Evolutionary conservation across 2,113 vertebrate species (phyloP), one percentile per base, ranked within the genome.

Genomic region (Heterochromis multidens): DNA sequence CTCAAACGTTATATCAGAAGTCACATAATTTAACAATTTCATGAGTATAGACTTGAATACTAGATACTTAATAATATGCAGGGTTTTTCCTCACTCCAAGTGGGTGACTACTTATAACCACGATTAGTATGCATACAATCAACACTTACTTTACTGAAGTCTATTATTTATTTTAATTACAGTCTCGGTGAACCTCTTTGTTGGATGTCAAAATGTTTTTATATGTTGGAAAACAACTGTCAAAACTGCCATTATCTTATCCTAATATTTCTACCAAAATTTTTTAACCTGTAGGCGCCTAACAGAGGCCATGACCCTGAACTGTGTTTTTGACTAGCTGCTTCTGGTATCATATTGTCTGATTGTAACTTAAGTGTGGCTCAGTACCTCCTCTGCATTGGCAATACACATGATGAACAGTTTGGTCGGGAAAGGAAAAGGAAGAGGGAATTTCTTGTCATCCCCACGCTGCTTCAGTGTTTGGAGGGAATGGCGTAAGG

Each of bases 381-480:
- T 31, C 6, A 5, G 27, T 96, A 99, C 99, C 99, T 99, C 99
- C 31, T 99, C 99, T 46, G 98, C 95, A 87, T 97, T 99, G 31
- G 98, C 98, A 92, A 99, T 97, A 96, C 98, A 99, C 97, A 99
- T 97, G 93, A 99, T 95, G 40, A 97, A 99, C 16, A 99, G 61
- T 95, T 99, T 99, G 58, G 97, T 97, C 0, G 98, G 97, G 91
- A 99, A 99, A 1, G 98, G 97, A 60, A 99, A 99, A 21, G 99
- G 99, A 21, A 99, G 94, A 0, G 99, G 98, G 61, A 99, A 99
- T 54, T 98, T 97, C 94, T 96, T 99, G 88, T 96, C 98, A 1
- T 99, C 98, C 1, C 93, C 95, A 4, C 97, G 96, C 9, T 97
- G 97, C 90, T 92, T 97, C 61, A 97, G 90, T 2, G 97, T 97